Base-by-base conservation (phyloP, 2,888 invertebrate species). In the Diaprepes abbreviatus region DNA sequence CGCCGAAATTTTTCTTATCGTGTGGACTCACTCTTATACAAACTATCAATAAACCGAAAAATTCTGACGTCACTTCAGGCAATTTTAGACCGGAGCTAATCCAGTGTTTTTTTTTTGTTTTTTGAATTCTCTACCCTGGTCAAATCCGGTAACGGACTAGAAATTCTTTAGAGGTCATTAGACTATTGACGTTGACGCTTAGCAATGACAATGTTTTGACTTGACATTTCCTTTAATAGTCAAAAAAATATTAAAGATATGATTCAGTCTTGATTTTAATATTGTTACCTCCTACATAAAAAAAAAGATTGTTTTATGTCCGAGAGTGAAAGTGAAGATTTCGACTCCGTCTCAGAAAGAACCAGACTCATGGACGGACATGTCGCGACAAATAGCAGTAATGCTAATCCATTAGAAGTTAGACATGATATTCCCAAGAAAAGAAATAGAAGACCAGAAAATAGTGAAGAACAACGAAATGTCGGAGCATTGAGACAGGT, bases 311-410 rank as follows among this genome's bases (percentile, higher is more conserved):
- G 28, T 48, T 70, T 66, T 76, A 84, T 84, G 84, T 83, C 83
- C 75, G 82, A 83, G 65, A 74, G 72, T 62, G 74, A 76, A 66
- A 81, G 81, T 75, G 83, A 84, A 69, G 89, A 89, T 79, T 86
- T 85, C 83, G 89, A 89, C 79, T 86, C 86, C 82, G 88, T 88
- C 79, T 89, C 90, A 82, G 93, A 94, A 87, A 89, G 88, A 78
- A 93, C 93, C 79, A 91, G 92, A 85, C 90, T 93, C 83, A 94
- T 94, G 93, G 93, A 93, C 88, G 93, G 91, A 81, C 93, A 93
- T 87, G 91, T 92, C 81, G 84, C 82, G 33, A 89, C 90, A 68
- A 90, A 90, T 82, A 87, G 77, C 64, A 71, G 70, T 21, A 64
- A 88, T 75, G 87, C 88, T 75, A 88, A 87, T 74, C 43, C 64